Evolutionary conservation across 2,888 invertebrate species (phyloP), one percentile per base, ranked within the genome.

Genomic region (Hypomecis punctinalis): DNA sequence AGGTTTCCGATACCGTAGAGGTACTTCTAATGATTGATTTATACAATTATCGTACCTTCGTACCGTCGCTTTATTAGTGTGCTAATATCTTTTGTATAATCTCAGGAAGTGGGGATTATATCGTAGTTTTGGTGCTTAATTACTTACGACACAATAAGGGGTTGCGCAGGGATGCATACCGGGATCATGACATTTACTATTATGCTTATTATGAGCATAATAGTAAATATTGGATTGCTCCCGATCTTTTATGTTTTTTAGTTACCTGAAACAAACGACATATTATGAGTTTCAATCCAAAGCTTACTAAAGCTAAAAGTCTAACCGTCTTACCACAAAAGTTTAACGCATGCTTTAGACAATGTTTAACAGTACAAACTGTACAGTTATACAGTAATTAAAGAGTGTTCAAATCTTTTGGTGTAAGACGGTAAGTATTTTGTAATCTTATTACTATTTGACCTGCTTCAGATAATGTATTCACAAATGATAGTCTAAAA

Each of bases 1-100:
- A 57, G 42, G 59, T 64, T 68, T 65, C 56, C 56, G 58, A 68
- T 62, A 43, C 0, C 11, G 36, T 45, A 53, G 6, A 13, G 33
- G 39, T 56, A 47, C 46, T 36, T 47, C 0, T 23, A 23, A 0
- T 56, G 47, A 48, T 58, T 63, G 58, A 53, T 58, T 63, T 53
- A 53, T 7, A 58, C 43, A 43, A 53, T 53, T 13, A 53, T 39
- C 33, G 36, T 48, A 39, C 39, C 57, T 54, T 11, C 46, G 9
- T 46, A 46, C 23, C 23, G 23, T 23, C 1, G 23, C 23, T 23
- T 23, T 23, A 23, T 23, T 23, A 23, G 23, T 23, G 23, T 23
- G 23, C 23, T 23, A 23, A 23, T 23, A 23, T 23, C 23, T 23
- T 40, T 6, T 9, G 40, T 40, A 40, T 0, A 40, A 9, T 40